These are phyloP conservation scores for Odontocolon sp. DNA, from an alignment of 2,888 invertebrate species.

Conservation along the genomic window DNA sequence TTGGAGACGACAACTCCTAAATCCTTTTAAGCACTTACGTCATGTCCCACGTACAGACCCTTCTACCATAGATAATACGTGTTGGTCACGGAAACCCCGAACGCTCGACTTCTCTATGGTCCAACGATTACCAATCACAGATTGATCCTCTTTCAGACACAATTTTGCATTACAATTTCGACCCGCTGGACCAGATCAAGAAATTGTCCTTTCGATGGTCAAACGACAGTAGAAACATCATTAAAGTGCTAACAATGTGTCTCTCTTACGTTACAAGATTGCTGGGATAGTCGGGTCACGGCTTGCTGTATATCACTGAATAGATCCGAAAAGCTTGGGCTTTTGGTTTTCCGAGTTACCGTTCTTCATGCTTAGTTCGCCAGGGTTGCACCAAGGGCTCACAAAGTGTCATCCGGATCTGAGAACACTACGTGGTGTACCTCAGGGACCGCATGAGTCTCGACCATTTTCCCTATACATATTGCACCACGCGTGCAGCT, in stretches of 20 bases:
- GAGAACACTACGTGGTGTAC: constrained; percentile 39
- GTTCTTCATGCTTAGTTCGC: constrained; percentile 52
- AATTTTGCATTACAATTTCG: no score
- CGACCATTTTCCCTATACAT: constrained; percentile 6
- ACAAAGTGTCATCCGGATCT: constrained; percentile 34
- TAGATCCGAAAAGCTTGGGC: constrained; percentile 53
- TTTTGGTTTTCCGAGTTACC: constrained; percentile 26
- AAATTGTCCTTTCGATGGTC: no score
- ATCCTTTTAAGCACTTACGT: constrained; percentile 37
- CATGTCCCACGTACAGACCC: constrained; percentile 10
- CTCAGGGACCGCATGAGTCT: constrained; percentile 42
- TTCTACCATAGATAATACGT: neutral
- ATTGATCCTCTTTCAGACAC: no score
- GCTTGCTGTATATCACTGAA: constrained; percentile 42
- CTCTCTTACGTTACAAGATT: no score
- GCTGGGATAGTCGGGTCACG: constrained; percentile 46
- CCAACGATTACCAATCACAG: no score
- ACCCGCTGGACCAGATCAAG: no score
- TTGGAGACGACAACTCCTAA: constrained; percentile 42
- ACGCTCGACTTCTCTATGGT: no score
- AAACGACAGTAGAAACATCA: no score
- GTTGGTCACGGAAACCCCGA: neutral
- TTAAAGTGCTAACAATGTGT: no score
- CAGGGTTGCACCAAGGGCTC: constrained; percentile 6
- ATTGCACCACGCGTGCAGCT: neutral